A percentile compares a stretch with the other conserved stretches of the same genome.
Conservation (phyloP, 2,888 invertebrate genomes). For the Cartodere bifasciata region DNA sequence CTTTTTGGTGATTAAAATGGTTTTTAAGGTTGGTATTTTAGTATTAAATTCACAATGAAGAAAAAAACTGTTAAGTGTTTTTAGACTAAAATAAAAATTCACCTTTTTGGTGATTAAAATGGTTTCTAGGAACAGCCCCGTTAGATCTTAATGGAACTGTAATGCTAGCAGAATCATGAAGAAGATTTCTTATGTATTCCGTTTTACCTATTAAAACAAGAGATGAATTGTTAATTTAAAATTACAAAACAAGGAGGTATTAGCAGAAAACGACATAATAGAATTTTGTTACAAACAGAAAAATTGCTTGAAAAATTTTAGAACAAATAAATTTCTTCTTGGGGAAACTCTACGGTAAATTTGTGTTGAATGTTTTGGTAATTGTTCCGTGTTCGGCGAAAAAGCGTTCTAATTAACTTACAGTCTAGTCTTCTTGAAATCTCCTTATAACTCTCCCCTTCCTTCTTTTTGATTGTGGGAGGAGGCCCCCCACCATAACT, state of each 20-base stretch:
- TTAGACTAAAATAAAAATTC: no score
- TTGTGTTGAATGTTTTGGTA: neutral
- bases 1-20: no score
- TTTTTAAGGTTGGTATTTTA: no score
- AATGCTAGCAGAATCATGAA: slow-evolving; percentile 34
- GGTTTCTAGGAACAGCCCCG: slow-evolving; percentile 30
- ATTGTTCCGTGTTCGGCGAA: no score
- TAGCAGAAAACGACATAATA: no score
- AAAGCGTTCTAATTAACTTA: slow-evolving; percentile 17
- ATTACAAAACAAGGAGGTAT: no score
- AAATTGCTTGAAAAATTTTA: no score
- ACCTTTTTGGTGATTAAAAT: slow-evolving; percentile 33
- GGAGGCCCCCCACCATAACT: slow-evolving; percentile 13
- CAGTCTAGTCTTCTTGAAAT: slow-evolving; percentile 32
- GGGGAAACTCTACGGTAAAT: neutral
- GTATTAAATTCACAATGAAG: no score
- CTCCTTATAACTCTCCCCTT: slow-evolving; percentile 32
- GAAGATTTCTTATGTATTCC: slow-evolving; percentile 33
- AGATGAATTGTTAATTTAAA: no score
- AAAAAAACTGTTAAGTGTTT: no score
- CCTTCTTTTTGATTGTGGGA: slow-evolving; percentile 30
- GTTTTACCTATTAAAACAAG: slow-evolving; percentile 32
- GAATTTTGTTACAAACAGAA: no score
- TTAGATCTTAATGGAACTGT: slow-evolving; percentile 31
- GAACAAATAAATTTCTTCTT: no score